A percentile compares a stretch with the other conserved stretches of the same genome.
phyloP scores from a whole-genome alignment of 2,888 invertebrate genomes.

The Agonopterix alstromeriana region DNA sequence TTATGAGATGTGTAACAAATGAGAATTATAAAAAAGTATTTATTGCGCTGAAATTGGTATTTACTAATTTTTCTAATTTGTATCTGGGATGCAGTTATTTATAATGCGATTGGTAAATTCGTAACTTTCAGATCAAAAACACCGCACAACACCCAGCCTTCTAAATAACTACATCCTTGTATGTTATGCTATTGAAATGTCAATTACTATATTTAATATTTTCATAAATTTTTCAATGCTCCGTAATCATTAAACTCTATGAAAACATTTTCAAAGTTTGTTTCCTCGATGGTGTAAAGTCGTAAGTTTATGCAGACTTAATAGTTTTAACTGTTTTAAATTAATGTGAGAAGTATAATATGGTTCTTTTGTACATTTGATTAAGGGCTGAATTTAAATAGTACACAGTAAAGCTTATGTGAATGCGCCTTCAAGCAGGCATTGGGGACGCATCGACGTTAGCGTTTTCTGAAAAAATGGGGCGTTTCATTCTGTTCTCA shows the following conservation, averaged over 20 bases:
- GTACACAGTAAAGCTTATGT: slow-evolving; percentile 16
- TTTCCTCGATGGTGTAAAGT: slow-evolving; percentile 23
- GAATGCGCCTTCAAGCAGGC: slow-evolving; percentile 23
- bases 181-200: slow-evolving; percentile 40
- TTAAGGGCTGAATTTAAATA: slow-evolving; percentile 7
- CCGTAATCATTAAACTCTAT: slow-evolving; percentile 17
- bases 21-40: slow-evolving; percentile 60
- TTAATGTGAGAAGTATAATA: slow-evolving; percentile 68
- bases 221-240: slow-evolving; percentile 30
- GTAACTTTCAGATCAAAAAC: neutral
- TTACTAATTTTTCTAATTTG: slow-evolving; percentile 40
- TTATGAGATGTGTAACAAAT: slow-evolving; percentile 51
- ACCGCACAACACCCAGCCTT: neutral
- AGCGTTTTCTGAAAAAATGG: slow-evolving; percentile 7
- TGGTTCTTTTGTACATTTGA: slow-evolving; percentile 49
- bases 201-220: slow-evolving; percentile 44
- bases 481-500: slow-evolving; percentile 20
- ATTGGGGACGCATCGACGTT: slow-evolving; percentile 23
- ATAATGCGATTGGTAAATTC: neutral
- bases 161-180: slow-evolving; percentile 4
- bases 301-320: slow-evolving; percentile 35
- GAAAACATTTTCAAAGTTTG: slow-evolving; percentile 17
- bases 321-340: slow-evolving; percentile 22
- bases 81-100: slow-evolving; percentile 23
- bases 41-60: slow-evolving; percentile 48